Evolutionary conservation across 2,113 vertebrate species (phyloP).

Genomic region (Hippopotamus amphibius): DNA sequence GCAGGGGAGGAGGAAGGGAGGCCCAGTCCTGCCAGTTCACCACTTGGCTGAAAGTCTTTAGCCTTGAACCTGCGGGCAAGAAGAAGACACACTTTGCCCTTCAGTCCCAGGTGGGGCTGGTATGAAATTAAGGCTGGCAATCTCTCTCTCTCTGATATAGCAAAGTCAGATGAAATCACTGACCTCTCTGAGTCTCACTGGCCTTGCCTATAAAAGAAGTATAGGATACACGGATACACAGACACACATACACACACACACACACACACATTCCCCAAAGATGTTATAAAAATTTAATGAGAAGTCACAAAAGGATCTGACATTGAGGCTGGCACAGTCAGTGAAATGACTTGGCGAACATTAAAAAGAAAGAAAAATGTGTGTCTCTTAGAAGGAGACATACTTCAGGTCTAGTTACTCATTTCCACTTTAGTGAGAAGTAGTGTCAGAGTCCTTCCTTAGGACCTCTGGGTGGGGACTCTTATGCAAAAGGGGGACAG

Average conservation of each 20-base stretch:
- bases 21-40: rapidly evolving
- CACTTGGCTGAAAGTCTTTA: neutral
- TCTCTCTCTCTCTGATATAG: neutral
- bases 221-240: rapidly evolving
- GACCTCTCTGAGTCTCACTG: neutral
- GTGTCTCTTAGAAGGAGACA: neutral
- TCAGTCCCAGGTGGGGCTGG: neutral
- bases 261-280: neutral
- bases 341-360: neutral
- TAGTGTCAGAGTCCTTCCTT: neutral
- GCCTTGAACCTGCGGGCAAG: neutral
- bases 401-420: neutral
- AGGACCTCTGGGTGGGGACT: neutral
- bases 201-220: neutral
- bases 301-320: neutral
- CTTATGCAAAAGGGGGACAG: rapidly evolving
- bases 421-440: neutral
- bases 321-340: neutral
- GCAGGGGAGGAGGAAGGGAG: neutral
- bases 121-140: rapidly evolving
- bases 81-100: no score
- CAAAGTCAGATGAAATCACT: neutral
- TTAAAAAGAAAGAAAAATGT: neutral
- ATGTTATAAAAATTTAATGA: neutral
- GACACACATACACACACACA: no score